Evolutionary conservation across 2,113 vertebrate species (phyloP).

Genomic region (Tapirus terrestris): DNA sequence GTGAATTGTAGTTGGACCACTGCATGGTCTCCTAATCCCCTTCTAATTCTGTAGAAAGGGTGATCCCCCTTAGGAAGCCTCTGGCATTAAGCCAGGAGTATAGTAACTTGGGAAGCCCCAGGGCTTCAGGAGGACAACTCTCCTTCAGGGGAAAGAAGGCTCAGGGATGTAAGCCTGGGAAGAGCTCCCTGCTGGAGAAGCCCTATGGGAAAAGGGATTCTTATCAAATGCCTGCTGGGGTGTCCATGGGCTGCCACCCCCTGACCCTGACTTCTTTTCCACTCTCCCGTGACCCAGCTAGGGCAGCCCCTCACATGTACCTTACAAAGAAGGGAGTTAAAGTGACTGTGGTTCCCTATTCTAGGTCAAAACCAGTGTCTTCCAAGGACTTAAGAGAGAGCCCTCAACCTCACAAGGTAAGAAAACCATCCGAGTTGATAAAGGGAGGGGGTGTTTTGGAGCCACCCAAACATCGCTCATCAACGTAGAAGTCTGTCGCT

Average conservation of each 20-base stretch:
- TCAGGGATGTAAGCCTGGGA: not conserved
- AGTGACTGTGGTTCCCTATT: slow-evolving; percentile 47
- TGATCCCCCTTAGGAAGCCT: not conserved
- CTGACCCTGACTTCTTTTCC: not conserved
- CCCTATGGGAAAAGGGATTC: not conserved
- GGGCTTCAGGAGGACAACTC: not conserved
- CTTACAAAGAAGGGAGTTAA: not conserved
- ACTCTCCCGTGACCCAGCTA: not conserved
- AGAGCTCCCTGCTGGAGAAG: not conserved
- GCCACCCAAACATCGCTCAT: not conserved
- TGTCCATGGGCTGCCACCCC: not conserved
- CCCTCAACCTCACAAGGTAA: slow-evolving; percentile 53
- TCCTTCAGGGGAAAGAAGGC: not conserved
- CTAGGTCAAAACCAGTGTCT: slow-evolving; percentile 52
- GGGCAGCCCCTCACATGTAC: not conserved
- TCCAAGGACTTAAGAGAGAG: slow-evolving; percentile 7
- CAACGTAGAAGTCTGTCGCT: no score
- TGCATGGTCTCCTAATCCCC: not conserved
- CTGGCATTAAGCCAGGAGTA: not conserved
- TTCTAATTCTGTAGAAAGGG: not conserved
- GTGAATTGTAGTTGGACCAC: not conserved
- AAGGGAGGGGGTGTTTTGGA: not conserved
- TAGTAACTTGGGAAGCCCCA: not conserved
- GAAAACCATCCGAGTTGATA: not conserved
- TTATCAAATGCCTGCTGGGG: not conserved